Evolutionary conservation across 2,797 vertebrate genomes (phyloP).

Genomic region (Notolepis coatsorum): DNA sequence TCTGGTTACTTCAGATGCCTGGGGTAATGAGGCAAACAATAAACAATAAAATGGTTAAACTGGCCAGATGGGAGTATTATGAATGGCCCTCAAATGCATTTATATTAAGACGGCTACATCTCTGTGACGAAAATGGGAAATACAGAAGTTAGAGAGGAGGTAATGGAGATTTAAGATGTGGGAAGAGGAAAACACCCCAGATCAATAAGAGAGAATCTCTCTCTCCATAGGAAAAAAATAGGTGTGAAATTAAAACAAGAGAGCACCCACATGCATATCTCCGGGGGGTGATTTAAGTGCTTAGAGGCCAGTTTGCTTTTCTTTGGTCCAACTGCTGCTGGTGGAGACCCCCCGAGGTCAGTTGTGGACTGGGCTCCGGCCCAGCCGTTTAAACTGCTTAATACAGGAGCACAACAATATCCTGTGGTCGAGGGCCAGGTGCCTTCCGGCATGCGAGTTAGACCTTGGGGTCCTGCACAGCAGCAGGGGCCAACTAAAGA

Average conservation of each 20-base stretch:
- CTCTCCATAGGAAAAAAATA: no score
- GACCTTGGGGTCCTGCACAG: conserved; percentile 14
- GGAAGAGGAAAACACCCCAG: conserved; percentile 18
- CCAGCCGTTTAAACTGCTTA: conserved; percentile 40
- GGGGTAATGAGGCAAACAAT: conserved; percentile 16
- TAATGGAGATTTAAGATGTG: conserved; percentile 23
- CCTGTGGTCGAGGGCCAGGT: not conserved
- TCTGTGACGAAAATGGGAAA: conserved; percentile 29
- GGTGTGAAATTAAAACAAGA: conserved; percentile 44
- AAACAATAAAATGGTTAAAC: conserved; percentile 1
- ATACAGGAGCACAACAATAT: conserved; percentile 29
- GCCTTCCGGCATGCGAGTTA: not conserved
- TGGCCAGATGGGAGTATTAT: not conserved
- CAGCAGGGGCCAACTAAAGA: conserved; percentile 37
- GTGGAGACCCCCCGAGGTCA: conserved; percentile 23
- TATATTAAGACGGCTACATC: conserved; percentile 17
- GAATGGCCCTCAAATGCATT: conserved; percentile 15
- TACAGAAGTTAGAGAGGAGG: conserved; percentile 15
- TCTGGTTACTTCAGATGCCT: conserved; percentile 19
- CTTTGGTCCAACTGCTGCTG: conserved; percentile 19
- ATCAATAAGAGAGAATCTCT: no score
- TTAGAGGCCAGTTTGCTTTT: conserved; percentile 41
- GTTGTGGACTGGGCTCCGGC: conserved; percentile 8
- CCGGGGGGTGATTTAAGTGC: conserved; percentile 17
- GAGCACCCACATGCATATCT: conserved; percentile 29